Base-by-base conservation (phyloP, 2,113 vertebrate species). In the Datnioides undecimradiatus region DNA sequence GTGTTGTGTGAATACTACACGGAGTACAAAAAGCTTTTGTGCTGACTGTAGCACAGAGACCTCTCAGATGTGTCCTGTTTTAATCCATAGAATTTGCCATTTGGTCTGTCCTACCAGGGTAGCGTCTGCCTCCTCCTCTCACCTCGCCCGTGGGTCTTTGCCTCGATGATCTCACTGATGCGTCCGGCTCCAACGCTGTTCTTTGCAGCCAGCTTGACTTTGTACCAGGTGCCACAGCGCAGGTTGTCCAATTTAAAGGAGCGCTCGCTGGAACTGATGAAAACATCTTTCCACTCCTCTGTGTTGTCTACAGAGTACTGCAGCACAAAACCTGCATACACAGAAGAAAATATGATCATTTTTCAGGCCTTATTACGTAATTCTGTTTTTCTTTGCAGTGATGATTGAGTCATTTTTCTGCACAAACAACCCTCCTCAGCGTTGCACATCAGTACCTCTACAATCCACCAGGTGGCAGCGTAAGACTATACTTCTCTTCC, bases 101-200 rank as follows among this genome's bases (percentile, higher is more conserved):
- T 65, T 31, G 12, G 41, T 46, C 21, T 4, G 1, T 48, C 17
- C 17, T 49, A 38, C 10, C 23, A 6, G 34, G 12, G 14, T 14
- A 17, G 46, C 8, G 10, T 64, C 21, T 5, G 3, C 21, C 14
- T 34, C 27, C 27, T 36, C 17, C 1, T 29, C 88, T 93, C 83
- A 99, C 98, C 98, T 94, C 97, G 92, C 48, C 98, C 97, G 0
- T 99, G 97, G 29, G 98, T 99, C 94, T 99, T 99, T 83, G 97
- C 98, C 69, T 99, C 98, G 4, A 99, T 99, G 93, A 99, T 99
- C 94, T 99, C 98, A 13, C 98, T 99, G 95, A 99, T 99, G 91
- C 97, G 97, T 11, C 98, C 98, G 0, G 98, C 97, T 2, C 98
- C 98, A 0, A 99, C 98, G 0, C 97, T 99, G 95, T 99, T 99